Evolutionary conservation across 2,888 invertebrate species (phyloP), one percentile per base, ranked within the genome.

Genomic region (Cephus rjabovi): DNA sequence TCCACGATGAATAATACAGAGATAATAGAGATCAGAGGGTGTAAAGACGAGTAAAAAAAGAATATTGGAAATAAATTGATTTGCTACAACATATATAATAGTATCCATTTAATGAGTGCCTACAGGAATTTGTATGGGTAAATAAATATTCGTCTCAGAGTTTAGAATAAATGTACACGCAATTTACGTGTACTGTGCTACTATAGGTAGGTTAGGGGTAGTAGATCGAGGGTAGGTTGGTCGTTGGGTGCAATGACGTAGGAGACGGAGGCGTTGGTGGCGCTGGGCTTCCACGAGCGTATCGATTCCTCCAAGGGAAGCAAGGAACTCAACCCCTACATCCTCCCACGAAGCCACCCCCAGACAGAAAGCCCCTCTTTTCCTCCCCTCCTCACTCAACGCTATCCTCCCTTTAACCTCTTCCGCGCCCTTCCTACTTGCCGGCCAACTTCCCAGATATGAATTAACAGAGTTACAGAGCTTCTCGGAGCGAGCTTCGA

Each of bases 401-500:
- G 23, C 56, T 56, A 56, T 56, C n/a, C 70, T 68, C 69, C 74
- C 31, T 56, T 73, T 70, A 34, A 35, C 74, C 74, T 69, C 75
- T 73, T 75, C 56, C 77, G 78, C 75, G 37, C 73, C 71, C 73
- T 31, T 34, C 71, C 71, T 34, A 34, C 71, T 31, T 82, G 82
- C 80, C 82, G 83, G 84, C 86, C 85, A 90, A 90, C 89, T 91
- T 91, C 86, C 85, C 85, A 88, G 90, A 89, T 91, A 90, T 90
- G 91, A 91, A 91, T 91, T 91, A 90, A 91, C 91, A 87, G 90
- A 90, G 90, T 90, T 90, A 90, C 89, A 86, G 87, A 88, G 89
- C 79, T 79, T 83, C 79, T 79, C 77, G 76, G 83, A 80, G 76
- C 84, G 81, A 82, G 83, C 81, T 77, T 82, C 87, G 87, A 89